Evolutionary conservation across 2,888 invertebrate genomes (phyloP), one percentile per base, ranked within the genome.

Genomic region (Automeris io): DNA sequence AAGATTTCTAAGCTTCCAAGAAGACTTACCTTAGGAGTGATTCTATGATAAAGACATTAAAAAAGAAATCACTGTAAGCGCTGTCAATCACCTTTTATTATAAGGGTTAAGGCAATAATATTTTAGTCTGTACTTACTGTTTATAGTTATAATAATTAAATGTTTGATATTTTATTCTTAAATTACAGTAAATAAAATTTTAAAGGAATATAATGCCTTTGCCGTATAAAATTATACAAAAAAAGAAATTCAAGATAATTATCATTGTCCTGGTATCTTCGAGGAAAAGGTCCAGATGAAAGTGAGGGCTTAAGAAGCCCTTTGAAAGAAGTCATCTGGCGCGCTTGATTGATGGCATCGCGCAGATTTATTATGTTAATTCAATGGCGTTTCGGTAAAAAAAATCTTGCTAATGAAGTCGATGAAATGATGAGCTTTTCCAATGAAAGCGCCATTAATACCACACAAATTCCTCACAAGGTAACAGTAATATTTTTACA

Each of bases 281-380:
- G 42, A 39, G 42, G 40, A 39, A 47, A 61, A 63, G 59, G 60
- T 64, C 60, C 66, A 73, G 70, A 80, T 80, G 81, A 81, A 83
- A 83, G 82, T 73, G 74, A 81, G 75, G 61, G 85, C 85, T 85
- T 82, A 81, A 47, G 75, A 78, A 76, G 68, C 74, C 76, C 61
- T 79, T 77, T 68, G 67, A 76, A 73, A 73, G 74, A 75, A 78
- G 70, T 75, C 77, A 72, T 71, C 73, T 61, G 58, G 49, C 47
- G 37, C 51, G 43, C 53, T 66, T 83, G 83, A 83, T 83, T 83
- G 83, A 85, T 85, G 78, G 67, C 41, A 40, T 41, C 54, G 41
- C 54, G 49, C 67, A 79, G 85, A 82, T 83, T 85, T 81, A 81
- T 73, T 83, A 83, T 85, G 85, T 70, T 85, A 83, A 82, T 83